phyloP scores from a whole-genome alignment of 2,113 vertebrate species.

The Cottus gobio region DNA sequence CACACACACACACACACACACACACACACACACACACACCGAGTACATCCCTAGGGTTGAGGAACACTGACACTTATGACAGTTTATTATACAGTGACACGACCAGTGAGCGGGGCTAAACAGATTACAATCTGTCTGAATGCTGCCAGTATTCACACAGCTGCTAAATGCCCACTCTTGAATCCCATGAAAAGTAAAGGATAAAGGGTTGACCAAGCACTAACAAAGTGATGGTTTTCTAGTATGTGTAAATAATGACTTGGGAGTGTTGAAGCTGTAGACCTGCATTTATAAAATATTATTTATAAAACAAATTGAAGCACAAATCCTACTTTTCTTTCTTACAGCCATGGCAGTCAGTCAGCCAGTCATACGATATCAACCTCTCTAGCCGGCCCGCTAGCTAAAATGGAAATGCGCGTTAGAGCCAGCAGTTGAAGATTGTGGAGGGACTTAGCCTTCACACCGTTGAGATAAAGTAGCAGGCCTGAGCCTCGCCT shows the following conservation, averaged over 20 bases:
- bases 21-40: background rate
- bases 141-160: constrained; percentile 47
- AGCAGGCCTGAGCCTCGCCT: constrained; percentile 77
- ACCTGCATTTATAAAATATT: background rate
- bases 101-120: constrained; percentile 63
- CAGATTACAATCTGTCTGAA: constrained; percentile 68
- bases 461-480: constrained; percentile 77
- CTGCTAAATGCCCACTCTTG: constrained; percentile 17
- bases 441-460: constrained; percentile 73
- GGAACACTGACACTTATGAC: constrained; percentile 68
- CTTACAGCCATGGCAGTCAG: constrained; percentile 42
- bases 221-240: background rate
- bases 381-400: constrained; percentile 58
- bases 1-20: background rate
- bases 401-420: constrained; percentile 76
- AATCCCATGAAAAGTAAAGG: constrained; percentile 23
- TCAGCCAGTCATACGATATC: constrained; percentile 60
- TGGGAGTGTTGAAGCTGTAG: background rate
- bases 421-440: constrained; percentile 62
- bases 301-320: background rate
- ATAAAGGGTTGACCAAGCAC: background rate
- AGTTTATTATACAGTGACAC: constrained; percentile 75
- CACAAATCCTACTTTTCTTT: constrained; percentile 24
- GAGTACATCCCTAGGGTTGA: constrained; percentile 46
- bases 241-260: background rate